Evolutionary conservation across 92 coral and sea anemone genomes (phyloP), one percentile per base, ranked within the genome.

Genomic region (Plumapathes pennacea): DNA sequence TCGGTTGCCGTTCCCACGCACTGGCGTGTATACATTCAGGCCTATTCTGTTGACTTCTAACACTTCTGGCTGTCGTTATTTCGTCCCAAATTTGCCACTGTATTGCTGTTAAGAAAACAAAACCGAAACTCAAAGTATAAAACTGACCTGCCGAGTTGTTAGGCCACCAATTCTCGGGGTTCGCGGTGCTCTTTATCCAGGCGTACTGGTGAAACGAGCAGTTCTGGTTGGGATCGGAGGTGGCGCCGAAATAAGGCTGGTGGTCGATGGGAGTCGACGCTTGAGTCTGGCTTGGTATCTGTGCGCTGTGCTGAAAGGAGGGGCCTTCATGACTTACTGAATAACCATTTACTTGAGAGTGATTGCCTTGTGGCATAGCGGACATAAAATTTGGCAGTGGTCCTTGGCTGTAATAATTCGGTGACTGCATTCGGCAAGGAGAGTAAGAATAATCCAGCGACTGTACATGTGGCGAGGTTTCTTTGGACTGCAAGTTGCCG

Each of bases 391-490:
- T 77, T 57, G 96, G 96, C 30, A 88, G 76, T 18, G 90, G 81
- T 71, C 75, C 71, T 61, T 89, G 99, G 69, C 77, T 83, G 77
- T 89, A 85, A 74, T 85, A 85, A 67, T 78, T 89, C 38, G 99
- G 99, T 60, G 96, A 86, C 71, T 94, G 99, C 99, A 94, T 94
- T 72, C 99, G 84, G 71, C 99, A 94, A 37, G 90, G 99, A 38
- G 96, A 57, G 64, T 84, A 94, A 10, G 99, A 85, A 57, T 71
- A 94, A 73, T 94, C 99, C 83, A 94, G 64, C 46, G 66, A 80
- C 37, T 88, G 90, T 17, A 76, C 64, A 19, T 82, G 88, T 37
- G 70, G 52, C 54, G 87, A 64, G 12, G 94, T 57, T 25, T 94
- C 95, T 45, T 89, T 83, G 60, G 69, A 62, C 50, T 79, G 86